These are phyloP conservation scores for Pseudomyrmex dendroicus DNA, from an alignment of 1,140 invertebrate genomes.

Conservation along the genomic window DNA sequence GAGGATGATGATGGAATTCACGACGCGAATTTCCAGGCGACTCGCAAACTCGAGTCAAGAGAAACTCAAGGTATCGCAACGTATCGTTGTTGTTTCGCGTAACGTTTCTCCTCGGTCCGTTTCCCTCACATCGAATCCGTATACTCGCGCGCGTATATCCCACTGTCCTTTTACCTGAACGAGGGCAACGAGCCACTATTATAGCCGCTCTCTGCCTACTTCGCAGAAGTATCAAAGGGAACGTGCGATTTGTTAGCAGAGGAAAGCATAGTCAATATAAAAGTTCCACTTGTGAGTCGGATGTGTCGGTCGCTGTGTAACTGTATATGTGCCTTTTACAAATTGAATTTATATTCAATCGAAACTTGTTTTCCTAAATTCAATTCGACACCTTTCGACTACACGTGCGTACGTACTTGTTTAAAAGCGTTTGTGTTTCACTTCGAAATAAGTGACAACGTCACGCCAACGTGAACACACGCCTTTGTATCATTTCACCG, in stretches of 20 bases:
- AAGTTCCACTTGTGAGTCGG: too few relatives aligned
- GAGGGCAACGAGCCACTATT: background rate
- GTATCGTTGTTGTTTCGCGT: conserved; percentile 57
- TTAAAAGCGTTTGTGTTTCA: too few relatives aligned
- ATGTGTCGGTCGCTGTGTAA: too few relatives aligned
- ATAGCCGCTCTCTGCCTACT: background rate
- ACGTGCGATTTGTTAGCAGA: too few relatives aligned
- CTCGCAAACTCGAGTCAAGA: background rate
- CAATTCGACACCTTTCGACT: background rate
- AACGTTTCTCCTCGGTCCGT: conserved; percentile 73
- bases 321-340: background rate
- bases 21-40: conserved; percentile 10
- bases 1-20: background rate
- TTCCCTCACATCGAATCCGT: conserved; percentile 1
- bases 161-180: conserved; percentile 8
- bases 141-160: background rate
- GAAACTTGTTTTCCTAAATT: conserved; percentile 11
- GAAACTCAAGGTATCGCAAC: conserved; percentile 17
- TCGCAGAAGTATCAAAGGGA: background rate
- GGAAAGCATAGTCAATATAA: too few relatives aligned
- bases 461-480: background rate
- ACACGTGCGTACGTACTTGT: background rate
- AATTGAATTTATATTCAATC: background rate
- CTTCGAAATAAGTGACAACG: background rate
- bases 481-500: background rate